Evolutionary conservation across 1,140 invertebrate species (phyloP).

Genomic region (Maconellicoccus hirsutus): DNA sequence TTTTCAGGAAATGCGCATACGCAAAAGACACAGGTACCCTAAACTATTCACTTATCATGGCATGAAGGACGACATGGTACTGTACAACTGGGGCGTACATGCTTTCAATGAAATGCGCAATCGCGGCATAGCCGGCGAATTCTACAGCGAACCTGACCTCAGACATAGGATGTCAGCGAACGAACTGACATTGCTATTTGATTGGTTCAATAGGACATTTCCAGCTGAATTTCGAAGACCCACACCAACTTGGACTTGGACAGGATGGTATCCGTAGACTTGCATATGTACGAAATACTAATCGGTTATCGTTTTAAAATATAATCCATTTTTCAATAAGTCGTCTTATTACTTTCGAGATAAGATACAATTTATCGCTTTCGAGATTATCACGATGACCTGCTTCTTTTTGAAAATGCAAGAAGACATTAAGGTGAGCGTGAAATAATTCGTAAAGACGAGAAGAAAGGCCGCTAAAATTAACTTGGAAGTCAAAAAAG

Average conservation of each 20-base stretch:
- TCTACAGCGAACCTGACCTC: slow-evolving; percentile 37
- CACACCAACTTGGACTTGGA: neutral
- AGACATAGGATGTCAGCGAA: slow-evolving; percentile 42
- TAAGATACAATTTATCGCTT: too few relatives aligned
- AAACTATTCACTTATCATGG: slow-evolving; percentile 37
- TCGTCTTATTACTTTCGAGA: too few relatives aligned
- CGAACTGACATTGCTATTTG: slow-evolving; percentile 39
- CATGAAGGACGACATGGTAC: slow-evolving; percentile 40
- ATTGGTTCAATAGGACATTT: slow-evolving; percentile 38
- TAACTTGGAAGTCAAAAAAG: too few relatives aligned
- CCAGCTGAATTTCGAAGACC: neutral
- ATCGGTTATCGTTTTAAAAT: too few relatives aligned
- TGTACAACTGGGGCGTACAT: slow-evolving; percentile 41
- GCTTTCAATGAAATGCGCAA: slow-evolving; percentile 38
- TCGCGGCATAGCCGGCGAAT: slow-evolving; percentile 40
- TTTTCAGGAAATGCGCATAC: neutral
- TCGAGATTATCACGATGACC: too few relatives aligned
- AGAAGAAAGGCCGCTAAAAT: too few relatives aligned
- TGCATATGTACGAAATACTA: too few relatives aligned
- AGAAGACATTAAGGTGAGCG: too few relatives aligned
- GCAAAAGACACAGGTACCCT: slow-evolving; percentile 27
- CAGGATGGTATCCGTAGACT: too few relatives aligned
- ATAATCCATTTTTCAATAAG: too few relatives aligned
- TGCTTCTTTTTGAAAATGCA: too few relatives aligned
- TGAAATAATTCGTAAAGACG: too few relatives aligned